phyloP scores from a whole-genome alignment of 2,797 vertebrate genomes.

The Notolabrus celidotus region DNA sequence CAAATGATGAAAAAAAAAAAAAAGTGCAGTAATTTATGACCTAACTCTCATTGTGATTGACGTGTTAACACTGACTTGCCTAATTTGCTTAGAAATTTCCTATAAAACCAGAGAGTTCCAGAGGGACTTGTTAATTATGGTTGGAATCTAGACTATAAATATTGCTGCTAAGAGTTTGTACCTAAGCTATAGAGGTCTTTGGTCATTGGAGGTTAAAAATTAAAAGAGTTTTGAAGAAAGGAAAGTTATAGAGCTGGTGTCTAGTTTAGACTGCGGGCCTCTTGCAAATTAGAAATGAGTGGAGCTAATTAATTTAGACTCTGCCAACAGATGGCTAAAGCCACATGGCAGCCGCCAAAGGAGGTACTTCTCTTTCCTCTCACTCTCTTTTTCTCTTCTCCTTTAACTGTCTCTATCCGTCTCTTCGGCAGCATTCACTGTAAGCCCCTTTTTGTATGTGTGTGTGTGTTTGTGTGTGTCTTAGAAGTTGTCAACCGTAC shows the following conservation, averaged over 20 bases:
- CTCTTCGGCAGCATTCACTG: conserved; percentile 48
- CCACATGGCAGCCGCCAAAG: conserved; percentile 83
- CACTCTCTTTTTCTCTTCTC: conserved; percentile 62
- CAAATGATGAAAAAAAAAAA: no score
- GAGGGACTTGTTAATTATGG: no score
- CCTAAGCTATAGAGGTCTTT: conserved; percentile 16
- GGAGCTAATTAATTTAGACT: conserved; percentile 88
- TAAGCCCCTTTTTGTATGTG: conserved; percentile 29
- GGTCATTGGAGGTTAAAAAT: conserved; percentile 20
- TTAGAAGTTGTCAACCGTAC: conserved; percentile 66
- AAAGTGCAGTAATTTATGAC: no score
- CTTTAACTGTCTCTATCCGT: conserved; percentile 67
- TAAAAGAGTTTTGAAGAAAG: conserved; percentile 33
- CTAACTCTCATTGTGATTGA: no score
- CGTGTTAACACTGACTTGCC: no score
- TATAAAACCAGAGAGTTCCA: no score
- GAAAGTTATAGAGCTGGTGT: conserved; percentile 62
- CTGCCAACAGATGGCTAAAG: conserved; percentile 88
- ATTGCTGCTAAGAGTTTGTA: no score
- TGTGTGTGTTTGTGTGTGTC: conserved; percentile 35
- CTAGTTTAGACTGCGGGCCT: conserved; percentile 78
- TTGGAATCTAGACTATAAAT: no score
- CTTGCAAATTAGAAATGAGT: conserved; percentile 84
- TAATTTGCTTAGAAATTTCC: no score
- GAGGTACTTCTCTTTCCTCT: conserved; percentile 75